A percentile compares a stretch with the other conserved stretches of the same genome.
These are phyloP conservation scores for Sisor rabdophorus DNA, from an alignment of 2,113 vertebrate species.

Conservation along the genomic window DNA sequence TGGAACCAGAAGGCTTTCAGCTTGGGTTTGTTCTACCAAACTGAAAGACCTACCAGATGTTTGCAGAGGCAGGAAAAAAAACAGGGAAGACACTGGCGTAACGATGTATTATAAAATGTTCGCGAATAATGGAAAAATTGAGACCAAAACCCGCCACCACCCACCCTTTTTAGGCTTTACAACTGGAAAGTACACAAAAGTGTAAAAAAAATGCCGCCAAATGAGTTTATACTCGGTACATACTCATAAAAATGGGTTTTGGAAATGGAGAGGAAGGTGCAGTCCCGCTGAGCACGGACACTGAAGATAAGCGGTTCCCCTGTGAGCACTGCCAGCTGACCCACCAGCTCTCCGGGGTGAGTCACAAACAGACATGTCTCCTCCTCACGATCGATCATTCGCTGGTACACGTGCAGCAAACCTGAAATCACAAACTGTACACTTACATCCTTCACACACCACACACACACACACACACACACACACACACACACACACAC, in stretches of 20 bases:
- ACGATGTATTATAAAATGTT: no score
- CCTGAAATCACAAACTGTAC: conserved; percentile 89
- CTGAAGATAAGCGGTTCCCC: conserved; percentile 93
- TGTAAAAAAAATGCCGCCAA: not conserved
- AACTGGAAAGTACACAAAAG: no score
- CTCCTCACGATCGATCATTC: conserved; percentile 85
- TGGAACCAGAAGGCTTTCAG: not conserved
- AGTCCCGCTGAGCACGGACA: conserved; percentile 86
- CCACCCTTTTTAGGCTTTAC: no score
- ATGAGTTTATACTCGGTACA: conserved; percentile 36
- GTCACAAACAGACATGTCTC: conserved; percentile 87
- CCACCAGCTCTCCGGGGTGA: conserved; percentile 88
- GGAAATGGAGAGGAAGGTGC: conserved; percentile 86
- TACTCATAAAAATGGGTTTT: conserved; percentile 96
- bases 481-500: conserved; percentile 11
- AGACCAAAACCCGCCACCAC: no score
- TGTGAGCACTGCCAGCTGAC: conserved; percentile 88
- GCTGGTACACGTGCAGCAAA: conserved; percentile 87
- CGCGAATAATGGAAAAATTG: no score
- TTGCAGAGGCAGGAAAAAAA: no score
- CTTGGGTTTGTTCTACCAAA: not conserved
- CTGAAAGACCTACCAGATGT: not conserved
- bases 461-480: conserved; percentile 31
- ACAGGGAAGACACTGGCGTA: no score
- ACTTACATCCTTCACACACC: conserved; percentile 77